Evolutionary conservation across 2,797 vertebrate genomes (phyloP).

Genomic region (Enteromius viviparus): DNA sequence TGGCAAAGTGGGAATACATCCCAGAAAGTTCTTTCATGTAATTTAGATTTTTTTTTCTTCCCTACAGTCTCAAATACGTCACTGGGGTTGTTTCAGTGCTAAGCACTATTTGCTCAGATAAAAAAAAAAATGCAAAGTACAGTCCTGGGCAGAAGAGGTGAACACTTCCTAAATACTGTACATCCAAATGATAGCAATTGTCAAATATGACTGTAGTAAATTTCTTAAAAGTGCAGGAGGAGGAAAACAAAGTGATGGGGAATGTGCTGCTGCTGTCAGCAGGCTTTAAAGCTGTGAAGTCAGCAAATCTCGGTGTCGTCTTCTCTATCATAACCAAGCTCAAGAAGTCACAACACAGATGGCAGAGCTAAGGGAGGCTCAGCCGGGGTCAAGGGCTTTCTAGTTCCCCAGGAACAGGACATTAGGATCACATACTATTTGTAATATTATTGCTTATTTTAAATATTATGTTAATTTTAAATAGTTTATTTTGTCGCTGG

Average conservation of each 20-base stretch:
- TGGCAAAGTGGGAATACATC: not conserved
- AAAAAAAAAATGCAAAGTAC: not conserved
- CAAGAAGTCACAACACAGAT: conserved; percentile 28
- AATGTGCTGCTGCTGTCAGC: conserved; percentile 57
- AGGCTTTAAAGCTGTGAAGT: conserved; percentile 56
- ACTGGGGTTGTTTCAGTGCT: not conserved
- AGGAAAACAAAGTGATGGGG: conserved; percentile 24
- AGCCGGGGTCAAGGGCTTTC: conserved; percentile 4
- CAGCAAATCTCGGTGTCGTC: conserved; percentile 54
- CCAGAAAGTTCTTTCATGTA: not conserved
- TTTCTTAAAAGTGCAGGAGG: conserved; percentile 48
- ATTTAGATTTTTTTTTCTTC: not conserved
- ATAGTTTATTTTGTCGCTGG: not conserved
- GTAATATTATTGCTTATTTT: not conserved
- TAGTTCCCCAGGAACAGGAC: not conserved
- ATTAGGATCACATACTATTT: not conserved
- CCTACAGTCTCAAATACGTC: not conserved
- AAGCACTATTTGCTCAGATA: not conserved
- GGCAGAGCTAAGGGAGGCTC: not conserved
- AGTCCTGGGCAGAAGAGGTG: not conserved
- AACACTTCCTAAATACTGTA: conserved; percentile 13
- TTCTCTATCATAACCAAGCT: conserved; percentile 29
- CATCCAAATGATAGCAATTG: conserved; percentile 51
- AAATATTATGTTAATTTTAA: not conserved
- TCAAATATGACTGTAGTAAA: conserved; percentile 29